Evolutionary conservation across 1,140 invertebrate genomes (phyloP).

Genomic region (Drosophila simulans): DNA sequence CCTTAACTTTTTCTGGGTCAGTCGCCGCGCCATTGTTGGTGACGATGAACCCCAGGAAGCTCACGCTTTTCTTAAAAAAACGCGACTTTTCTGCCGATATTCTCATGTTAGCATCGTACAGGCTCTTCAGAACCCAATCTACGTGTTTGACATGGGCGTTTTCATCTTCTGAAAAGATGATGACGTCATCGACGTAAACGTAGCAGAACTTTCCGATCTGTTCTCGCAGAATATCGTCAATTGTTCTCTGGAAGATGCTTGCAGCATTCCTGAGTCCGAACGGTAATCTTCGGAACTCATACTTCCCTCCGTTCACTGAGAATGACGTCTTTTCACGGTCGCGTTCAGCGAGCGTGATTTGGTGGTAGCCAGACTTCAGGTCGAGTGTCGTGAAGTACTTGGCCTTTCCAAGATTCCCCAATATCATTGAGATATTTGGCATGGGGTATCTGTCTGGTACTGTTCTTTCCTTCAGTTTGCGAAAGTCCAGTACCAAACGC

Average conservation of each 20-base stretch:
- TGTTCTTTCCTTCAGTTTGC: conserved; percentile 8
- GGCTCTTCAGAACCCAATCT: conserved; percentile 6
- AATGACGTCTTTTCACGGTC: conserved; percentile 25
- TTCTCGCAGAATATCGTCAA: conserved; percentile 15
- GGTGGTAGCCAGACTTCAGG: conserved; percentile 10
- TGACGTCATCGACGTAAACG: conserved; percentile 17
- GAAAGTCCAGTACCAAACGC: conserved; percentile 15
- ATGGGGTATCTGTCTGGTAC: conserved; percentile 24
- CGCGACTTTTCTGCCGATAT: conserved; percentile 11
- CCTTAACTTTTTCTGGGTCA: conserved; percentile 14
- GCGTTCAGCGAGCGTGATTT: conserved; percentile 11
- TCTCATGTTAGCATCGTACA: conserved; percentile 20
- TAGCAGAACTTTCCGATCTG: too few species aligned
- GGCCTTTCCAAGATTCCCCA: conserved; percentile 15
- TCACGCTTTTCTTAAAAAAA: conserved; percentile 19
- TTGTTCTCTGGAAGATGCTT: conserved; percentile 19
- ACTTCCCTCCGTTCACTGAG: conserved; percentile 21
- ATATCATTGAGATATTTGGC: conserved; percentile 8
- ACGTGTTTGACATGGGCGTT: conserved; percentile 13
- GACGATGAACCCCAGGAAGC: conserved; percentile 20
- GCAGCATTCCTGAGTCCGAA: conserved; percentile 21
- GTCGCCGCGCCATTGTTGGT: conserved; percentile 4
- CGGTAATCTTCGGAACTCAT: conserved; percentile 13
- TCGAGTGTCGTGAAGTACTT: conserved; percentile 28
- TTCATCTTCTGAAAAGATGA: conserved; percentile 18